phyloP scores from a whole-genome alignment of 2,113 vertebrate genomes.

The Seriola quinqueradiata region DNA sequence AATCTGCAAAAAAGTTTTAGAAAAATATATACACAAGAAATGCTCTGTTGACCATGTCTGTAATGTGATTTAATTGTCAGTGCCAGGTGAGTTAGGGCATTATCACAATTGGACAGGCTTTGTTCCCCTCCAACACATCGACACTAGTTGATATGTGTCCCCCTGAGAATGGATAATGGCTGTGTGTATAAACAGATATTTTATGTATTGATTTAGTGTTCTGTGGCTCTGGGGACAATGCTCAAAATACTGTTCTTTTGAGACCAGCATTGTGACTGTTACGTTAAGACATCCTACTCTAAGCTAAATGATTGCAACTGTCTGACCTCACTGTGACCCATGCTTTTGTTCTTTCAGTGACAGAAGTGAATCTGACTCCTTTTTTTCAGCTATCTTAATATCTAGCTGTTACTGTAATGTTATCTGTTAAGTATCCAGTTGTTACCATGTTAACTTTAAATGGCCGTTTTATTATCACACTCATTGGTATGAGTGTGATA shows the following conservation, averaged over 20 bases:
- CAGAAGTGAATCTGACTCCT: constrained; percentile 15
- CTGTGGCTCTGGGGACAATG: constrained; percentile 32
- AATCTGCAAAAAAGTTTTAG: neutral
- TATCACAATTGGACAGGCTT: neutral
- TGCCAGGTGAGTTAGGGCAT: constrained; percentile 16
- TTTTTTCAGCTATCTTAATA: constrained; percentile 37
- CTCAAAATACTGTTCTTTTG: constrained; percentile 53
- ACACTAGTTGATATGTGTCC: constrained; percentile 11
- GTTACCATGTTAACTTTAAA: constrained; percentile 50
- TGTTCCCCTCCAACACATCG: constrained; percentile 7
- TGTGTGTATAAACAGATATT: constrained; percentile 50
- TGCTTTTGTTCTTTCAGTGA: constrained; percentile 28
- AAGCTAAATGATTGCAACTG: constrained; percentile 30
- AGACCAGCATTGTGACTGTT: constrained; percentile 32
- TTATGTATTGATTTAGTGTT: constrained; percentile 57
- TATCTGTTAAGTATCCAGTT: constrained; percentile 52
- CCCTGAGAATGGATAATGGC: constrained; percentile 28
- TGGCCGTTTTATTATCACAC: constrained; percentile 3
- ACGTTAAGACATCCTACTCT: constrained; percentile 4
- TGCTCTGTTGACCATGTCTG: neutral
- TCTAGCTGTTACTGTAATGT: constrained; percentile 40
- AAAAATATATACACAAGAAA: constrained; percentile 2
- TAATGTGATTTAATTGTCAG: constrained; percentile 13
- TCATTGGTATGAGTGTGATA: constrained; percentile 50
- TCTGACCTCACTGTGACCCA: constrained; percentile 56